Conservation (phyloP, 1,140 invertebrate genomes). For the Chymomyza costata region DNA sequence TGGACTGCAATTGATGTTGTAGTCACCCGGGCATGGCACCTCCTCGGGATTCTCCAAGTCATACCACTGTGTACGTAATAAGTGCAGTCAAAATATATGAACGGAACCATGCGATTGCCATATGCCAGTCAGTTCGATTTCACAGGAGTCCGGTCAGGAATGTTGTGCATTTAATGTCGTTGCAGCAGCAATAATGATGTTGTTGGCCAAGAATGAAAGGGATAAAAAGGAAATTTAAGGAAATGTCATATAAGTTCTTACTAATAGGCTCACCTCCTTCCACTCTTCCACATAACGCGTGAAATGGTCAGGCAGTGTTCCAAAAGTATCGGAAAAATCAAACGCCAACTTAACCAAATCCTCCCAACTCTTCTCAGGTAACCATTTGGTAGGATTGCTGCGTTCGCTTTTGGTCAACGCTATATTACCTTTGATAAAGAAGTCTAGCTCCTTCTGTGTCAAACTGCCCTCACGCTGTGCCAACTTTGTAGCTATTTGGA, state of each 20-base stretch:
- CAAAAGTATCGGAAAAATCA: constrained; percentile 83
- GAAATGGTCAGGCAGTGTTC: constrained; percentile 81
- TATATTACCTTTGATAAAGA: constrained; percentile 91
- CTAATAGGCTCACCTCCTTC: constrained; percentile 78
- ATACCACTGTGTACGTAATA: constrained; percentile 82
- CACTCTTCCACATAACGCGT: constrained; percentile 79
- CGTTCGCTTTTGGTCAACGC: constrained; percentile 83
- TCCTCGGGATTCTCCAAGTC: constrained; percentile 87
- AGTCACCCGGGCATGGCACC: constrained; percentile 81
- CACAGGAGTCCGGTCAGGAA: constrained; percentile 36
- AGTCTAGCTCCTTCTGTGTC: constrained; percentile 85
- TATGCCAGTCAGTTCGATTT: constrained; percentile 62
- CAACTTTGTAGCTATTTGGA: constrained; percentile 91
- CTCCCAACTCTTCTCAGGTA: constrained; percentile 85
- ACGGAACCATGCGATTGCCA: constrained; percentile 67
- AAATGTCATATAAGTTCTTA: not conserved
- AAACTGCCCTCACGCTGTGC: constrained; percentile 82
- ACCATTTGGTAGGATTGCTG: constrained; percentile 83
- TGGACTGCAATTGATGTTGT: constrained; percentile 78
- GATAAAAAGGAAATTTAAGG: constrained; percentile 7
- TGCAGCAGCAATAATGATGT: constrained; percentile 35
- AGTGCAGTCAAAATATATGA: constrained; percentile 70
- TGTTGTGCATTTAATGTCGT: constrained; percentile 59
- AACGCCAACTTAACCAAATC: constrained; percentile 84
- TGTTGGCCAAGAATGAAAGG: constrained; percentile 33